Percentiles rank a stretch among this genome's conserved stretches.
phyloP scores from a whole-genome alignment of 2,797 vertebrate genomes.

The Hirundo rustica region DNA sequence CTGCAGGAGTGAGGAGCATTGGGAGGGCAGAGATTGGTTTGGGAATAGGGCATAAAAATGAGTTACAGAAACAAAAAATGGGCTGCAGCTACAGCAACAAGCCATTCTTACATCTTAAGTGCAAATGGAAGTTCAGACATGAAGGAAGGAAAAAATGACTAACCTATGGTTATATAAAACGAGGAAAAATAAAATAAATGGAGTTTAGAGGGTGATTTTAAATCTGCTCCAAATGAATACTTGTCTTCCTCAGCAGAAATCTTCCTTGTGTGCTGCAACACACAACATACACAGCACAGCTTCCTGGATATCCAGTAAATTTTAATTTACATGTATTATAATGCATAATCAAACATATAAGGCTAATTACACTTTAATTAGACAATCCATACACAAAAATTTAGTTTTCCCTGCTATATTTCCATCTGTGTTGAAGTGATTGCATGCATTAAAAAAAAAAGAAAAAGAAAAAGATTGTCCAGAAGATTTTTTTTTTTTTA shows the following conservation, averaged over 20 bases:
- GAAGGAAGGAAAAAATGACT: background rate
- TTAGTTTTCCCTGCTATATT: background rate
- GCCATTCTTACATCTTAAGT: background rate
- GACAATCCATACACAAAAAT: background rate
- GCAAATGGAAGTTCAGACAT: background rate
- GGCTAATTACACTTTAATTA: background rate
- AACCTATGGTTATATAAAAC: background rate
- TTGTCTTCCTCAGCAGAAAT: background rate
- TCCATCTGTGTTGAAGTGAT: background rate
- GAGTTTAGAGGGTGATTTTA: background rate
- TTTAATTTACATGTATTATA: background rate
- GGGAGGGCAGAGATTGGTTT: background rate
- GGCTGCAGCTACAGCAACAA: background rate
- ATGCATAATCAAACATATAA: background rate
- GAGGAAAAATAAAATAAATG: background rate
- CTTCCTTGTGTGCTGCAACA: background rate
- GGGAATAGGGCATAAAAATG: background rate
- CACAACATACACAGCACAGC: background rate
- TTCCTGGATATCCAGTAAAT: background rate
- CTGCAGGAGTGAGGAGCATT: background rate
- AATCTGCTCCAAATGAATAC: background rate
- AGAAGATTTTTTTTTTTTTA: background rate
- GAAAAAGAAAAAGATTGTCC: no score
- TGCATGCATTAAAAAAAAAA: background rate
- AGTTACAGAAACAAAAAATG: background rate